These are phyloP conservation scores for Ophion ellenae DNA, from an alignment of 2,888 invertebrate species.

Conservation along the genomic window DNA sequence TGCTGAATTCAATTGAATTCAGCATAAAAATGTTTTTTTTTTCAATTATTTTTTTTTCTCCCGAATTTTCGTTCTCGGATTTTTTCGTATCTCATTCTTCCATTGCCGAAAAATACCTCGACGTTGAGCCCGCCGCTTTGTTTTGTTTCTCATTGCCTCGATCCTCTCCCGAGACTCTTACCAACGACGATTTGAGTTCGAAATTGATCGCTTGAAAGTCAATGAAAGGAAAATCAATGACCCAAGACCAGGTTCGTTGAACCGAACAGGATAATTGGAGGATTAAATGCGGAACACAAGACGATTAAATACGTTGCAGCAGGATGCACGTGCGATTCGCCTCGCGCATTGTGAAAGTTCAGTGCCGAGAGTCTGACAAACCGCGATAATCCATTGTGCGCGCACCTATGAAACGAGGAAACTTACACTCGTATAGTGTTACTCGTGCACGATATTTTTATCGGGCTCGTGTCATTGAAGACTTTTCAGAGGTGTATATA, in stretches of 20 bases:
- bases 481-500: no score
- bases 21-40: no score
- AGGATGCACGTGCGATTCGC: conserved; percentile 44
- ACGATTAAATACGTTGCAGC: conserved; percentile 38
- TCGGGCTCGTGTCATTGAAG: no score
- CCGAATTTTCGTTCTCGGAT: no score
- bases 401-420: conserved; percentile 22
- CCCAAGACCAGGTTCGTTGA: conserved; percentile 1
- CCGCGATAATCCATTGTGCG: conserved; percentile 54
- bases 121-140: no score
- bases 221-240: not conserved
- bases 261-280: conserved; percentile 30
- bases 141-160: no score
- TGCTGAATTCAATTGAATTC: no score
- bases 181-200: not conserved
- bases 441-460: not conserved
- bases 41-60: no score
- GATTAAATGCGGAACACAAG: conserved; percentile 41
- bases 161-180: not conserved
- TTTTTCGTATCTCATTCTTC: no score
- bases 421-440: conserved; percentile 39
- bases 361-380: conserved; percentile 30
- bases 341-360: conserved; percentile 21
- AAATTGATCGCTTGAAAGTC: not conserved
- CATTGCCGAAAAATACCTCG: no score